These are phyloP conservation scores for Anas platyrhynchos DNA, from an alignment of 2,113 vertebrate genomes.

Conservation along the genomic window DNA sequence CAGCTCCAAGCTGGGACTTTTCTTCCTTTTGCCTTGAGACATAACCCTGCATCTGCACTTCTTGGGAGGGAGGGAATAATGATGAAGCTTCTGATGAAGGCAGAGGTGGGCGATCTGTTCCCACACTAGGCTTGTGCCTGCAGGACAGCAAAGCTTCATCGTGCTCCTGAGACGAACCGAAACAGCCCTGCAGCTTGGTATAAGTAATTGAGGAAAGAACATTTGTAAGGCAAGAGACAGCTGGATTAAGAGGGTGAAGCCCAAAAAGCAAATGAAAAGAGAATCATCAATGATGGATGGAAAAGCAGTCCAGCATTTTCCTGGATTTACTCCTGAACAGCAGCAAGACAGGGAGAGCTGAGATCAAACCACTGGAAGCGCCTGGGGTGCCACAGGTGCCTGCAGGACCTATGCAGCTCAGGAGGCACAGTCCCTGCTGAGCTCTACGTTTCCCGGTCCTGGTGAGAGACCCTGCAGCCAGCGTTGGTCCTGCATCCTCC, in stretches of 20 bases:
- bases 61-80: background rate
- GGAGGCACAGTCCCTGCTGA: background rate
- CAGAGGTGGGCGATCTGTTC: background rate
- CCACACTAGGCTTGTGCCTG: background rate
- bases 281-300: slow-evolving; percentile 55
- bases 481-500: background rate
- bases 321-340: background rate
- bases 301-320: background rate
- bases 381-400: background rate
- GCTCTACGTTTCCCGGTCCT: background rate
- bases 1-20: background rate
- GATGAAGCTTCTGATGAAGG: background rate
- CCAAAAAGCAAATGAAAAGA: slow-evolving; percentile 56
- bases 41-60: background rate
- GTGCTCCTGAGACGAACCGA: background rate
- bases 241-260: slow-evolving; percentile 63
- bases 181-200: background rate
- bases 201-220: slow-evolving; percentile 36
- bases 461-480: background rate
- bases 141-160: background rate
- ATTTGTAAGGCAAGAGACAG: slow-evolving; percentile 59
- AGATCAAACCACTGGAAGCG: background rate
- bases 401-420: background rate
- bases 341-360: background rate
- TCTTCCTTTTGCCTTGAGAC: background rate